A percentile compares a stretch with the other conserved stretches of the same genome.
phyloP scores from a whole-genome alignment of 2,888 invertebrate species.

The Amphipyra tragopoginis region DNA sequence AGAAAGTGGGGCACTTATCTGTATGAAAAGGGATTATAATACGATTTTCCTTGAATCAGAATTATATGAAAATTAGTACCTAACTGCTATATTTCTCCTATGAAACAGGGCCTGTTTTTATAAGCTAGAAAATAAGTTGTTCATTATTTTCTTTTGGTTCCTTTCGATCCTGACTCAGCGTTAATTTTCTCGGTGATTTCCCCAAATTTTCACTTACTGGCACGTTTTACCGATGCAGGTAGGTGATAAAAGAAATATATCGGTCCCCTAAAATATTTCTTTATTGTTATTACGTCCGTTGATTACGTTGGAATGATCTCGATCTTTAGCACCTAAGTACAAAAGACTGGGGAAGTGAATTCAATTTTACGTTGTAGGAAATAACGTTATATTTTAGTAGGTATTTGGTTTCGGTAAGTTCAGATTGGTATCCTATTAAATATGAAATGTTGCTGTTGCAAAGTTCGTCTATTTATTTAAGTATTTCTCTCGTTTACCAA shows the following conservation, averaged over 20 bases:
- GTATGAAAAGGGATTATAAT: no score
- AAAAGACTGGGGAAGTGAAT: conserved; percentile 28
- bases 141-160: not conserved
- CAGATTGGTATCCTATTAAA: not conserved
- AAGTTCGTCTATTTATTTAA: no score
- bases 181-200: conserved; percentile 8
- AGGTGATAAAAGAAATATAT: conserved; percentile 50
- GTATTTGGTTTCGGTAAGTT: conserved; percentile 20
- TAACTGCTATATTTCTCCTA: not conserved
- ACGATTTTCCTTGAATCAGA: no score
- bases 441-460: no score
- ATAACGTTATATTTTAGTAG: conserved; percentile 19
- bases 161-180: conserved; percentile 19
- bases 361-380: conserved; percentile 25
- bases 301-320: conserved; percentile 34
- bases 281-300: conserved; percentile 44
- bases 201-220: conserved; percentile 29
- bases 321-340: conserved; percentile 29
- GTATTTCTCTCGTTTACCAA: no score
- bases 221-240: conserved; percentile 30
- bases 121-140: conserved; percentile 4
- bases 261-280: conserved; percentile 40
- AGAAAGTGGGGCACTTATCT: no score
- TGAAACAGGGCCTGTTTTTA: not conserved
- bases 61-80: not conserved